Evolutionary conservation across 2,888 invertebrate genomes (phyloP).

Genomic region (Dicroscelio sp.): DNA sequence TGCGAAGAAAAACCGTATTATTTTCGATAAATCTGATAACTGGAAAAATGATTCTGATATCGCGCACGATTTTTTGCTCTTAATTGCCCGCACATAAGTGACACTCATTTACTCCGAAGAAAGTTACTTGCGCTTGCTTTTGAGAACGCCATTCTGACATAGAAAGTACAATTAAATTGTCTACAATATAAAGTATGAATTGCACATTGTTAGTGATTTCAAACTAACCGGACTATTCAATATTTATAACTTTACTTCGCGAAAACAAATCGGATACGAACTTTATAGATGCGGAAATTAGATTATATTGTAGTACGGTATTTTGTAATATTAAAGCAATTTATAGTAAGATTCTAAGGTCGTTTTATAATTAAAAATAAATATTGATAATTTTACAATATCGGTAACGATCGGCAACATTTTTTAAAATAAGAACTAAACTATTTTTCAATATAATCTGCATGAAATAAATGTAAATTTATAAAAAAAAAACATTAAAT

Average conservation of each 20-base stretch:
- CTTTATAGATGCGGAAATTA: not conserved
- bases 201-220: conserved; percentile 58
- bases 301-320: too few relatives aligned
- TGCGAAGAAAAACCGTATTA: too few relatives aligned
- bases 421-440: too few relatives aligned
- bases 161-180: conserved; percentile 77
- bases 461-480: too few relatives aligned
- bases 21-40: not conserved
- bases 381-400: too few relatives aligned
- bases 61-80: conserved; percentile 49
- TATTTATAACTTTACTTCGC: conserved; percentile 48
- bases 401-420: too few relatives aligned
- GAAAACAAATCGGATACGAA: conserved; percentile 32
- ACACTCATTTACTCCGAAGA: conserved; percentile 73
- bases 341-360: too few relatives aligned
- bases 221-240: conserved; percentile 69
- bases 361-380: too few relatives aligned
- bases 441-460: too few relatives aligned
- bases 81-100: conserved; percentile 66
- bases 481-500: too few relatives aligned
- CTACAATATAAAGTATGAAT: conserved; percentile 61
- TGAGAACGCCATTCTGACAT: conserved; percentile 73
- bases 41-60: conserved; percentile 26
- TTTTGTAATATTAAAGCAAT: too few relatives aligned
- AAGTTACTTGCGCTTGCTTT: conserved; percentile 75